Evolutionary conservation across 2,888 invertebrate species (phyloP).

Genomic region (Laothoe populi): DNA sequence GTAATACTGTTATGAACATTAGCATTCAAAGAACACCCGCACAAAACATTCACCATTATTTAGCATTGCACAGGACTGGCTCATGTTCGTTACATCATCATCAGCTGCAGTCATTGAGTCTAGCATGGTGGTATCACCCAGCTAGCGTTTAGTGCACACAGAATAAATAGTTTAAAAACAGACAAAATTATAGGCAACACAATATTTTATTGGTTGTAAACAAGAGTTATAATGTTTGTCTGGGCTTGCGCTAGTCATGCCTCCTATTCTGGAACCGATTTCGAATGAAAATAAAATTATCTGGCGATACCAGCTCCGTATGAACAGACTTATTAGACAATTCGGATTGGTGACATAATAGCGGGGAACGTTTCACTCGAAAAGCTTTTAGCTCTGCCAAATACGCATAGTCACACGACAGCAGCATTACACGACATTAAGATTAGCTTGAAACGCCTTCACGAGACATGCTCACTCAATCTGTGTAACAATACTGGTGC

Average conservation of each 20-base stretch:
- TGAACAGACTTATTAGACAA: conserved; percentile 34
- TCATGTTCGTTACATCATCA: conserved; percentile 70
- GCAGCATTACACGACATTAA: conserved; percentile 67
- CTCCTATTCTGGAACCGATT: conserved; percentile 73
- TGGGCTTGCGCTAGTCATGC: conserved; percentile 66
- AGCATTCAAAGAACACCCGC: conserved; percentile 63
- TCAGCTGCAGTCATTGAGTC: conserved; percentile 75
- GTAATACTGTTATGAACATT: conserved; percentile 29
- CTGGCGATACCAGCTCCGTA: neutral
- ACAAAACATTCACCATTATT: conserved; percentile 75
- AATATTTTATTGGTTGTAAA: conserved; percentile 52
- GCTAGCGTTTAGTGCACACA: conserved; percentile 75
- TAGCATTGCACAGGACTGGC: conserved; percentile 81
- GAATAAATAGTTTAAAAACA: conserved; percentile 51
- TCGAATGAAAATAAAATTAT: conserved; percentile 53
- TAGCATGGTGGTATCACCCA: conserved; percentile 81
- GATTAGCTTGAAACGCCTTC: conserved; percentile 69
- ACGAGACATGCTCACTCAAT: conserved; percentile 58
- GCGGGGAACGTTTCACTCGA: conserved; percentile 60
- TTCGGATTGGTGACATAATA: conserved; percentile 76
- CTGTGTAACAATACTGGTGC: conserved; percentile 25
- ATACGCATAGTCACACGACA: conserved; percentile 72
- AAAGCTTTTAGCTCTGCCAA: conserved; percentile 76
- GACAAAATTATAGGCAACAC: conserved; percentile 42
- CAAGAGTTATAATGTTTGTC: conserved; percentile 53